phyloP scores from a whole-genome alignment of 2,888 invertebrate genomes.

The Cactoblastis cactorum region DNA sequence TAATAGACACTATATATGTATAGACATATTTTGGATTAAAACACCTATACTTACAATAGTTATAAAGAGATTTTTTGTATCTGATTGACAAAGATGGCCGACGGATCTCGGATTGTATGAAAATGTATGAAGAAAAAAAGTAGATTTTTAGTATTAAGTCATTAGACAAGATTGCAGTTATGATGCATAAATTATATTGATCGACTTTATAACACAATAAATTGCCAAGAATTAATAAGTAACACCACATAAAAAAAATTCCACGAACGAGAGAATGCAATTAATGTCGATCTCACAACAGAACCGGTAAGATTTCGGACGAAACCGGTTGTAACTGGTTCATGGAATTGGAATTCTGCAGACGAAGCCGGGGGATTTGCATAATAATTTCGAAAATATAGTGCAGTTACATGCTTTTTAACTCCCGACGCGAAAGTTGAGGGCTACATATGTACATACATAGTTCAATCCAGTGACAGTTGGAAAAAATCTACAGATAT shows the following conservation, averaged over 20 bases:
- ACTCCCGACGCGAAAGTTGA: no score
- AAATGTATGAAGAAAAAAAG: background rate
- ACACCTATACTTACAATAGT: no score
- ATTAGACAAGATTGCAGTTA: background rate
- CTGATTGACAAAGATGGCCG: no score
- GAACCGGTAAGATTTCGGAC: conserved; percentile 8
- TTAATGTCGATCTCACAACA: conserved; percentile 5
- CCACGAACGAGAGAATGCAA: background rate
- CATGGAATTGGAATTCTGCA: conserved; percentile 4
- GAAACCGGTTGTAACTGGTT: conserved; percentile 11
- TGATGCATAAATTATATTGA: background rate
- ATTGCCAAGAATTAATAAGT: background rate
- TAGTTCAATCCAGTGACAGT: no score
- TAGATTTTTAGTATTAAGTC: no score
- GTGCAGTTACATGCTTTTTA: background rate
- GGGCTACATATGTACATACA: no score
- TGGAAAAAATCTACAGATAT: no score
- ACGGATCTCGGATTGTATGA: no score
- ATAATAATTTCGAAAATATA: conserved; percentile 1
- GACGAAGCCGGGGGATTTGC: conserved; percentile 8
- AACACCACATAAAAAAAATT: conserved; percentile 6
- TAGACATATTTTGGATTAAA: no score
- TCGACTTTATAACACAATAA: background rate
- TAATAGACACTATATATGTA: no score
- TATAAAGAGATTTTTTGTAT: background rate